These are phyloP conservation scores for Cephalopholis sonnerati DNA, from an alignment of 2,113 vertebrate species.

Conservation along the genomic window DNA sequence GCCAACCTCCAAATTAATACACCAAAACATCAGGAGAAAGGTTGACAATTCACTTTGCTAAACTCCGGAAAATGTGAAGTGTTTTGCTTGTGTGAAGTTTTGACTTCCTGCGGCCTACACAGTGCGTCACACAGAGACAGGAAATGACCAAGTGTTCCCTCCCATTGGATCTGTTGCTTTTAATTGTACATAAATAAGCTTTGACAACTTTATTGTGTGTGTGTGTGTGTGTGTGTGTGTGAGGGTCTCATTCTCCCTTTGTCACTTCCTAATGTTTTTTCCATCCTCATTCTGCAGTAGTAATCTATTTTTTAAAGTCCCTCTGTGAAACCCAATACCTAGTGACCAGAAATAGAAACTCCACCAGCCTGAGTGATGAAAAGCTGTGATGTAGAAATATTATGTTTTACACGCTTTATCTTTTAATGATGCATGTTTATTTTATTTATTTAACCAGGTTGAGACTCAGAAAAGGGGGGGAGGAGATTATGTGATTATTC, in stretches of 20 bases:
- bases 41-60: neutral
- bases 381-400: neutral
- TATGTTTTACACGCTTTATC: neutral
- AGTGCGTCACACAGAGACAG: slow-evolving; percentile 6
- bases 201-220: slow-evolving; percentile 38
- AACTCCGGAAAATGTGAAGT: neutral
- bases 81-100: slow-evolving; percentile 12
- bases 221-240: slow-evolving; percentile 14
- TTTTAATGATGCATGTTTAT: slow-evolving; percentile 1
- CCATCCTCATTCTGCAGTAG: slow-evolving; percentile 37
- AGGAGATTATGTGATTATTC: neutral
- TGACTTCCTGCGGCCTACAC: neutral
- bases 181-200: slow-evolving; percentile 34
- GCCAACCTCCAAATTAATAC: slow-evolving; percentile 19
- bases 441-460: slow-evolving; percentile 2
- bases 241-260: slow-evolving; percentile 46
- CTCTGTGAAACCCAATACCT: slow-evolving; percentile 9
- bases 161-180: slow-evolving; percentile 15
- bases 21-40: slow-evolving; percentile 10
- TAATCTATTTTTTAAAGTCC: slow-evolving; percentile 11
- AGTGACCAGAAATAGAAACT: slow-evolving; percentile 27
- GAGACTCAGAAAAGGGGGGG: neutral
- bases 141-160: slow-evolving; percentile 1
- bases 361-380: neutral
- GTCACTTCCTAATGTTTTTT: slow-evolving; percentile 30